These are phyloP conservation scores for Agonum fuliginosum DNA, from an alignment of 2,888 invertebrate species.

Conservation along the genomic window DNA sequence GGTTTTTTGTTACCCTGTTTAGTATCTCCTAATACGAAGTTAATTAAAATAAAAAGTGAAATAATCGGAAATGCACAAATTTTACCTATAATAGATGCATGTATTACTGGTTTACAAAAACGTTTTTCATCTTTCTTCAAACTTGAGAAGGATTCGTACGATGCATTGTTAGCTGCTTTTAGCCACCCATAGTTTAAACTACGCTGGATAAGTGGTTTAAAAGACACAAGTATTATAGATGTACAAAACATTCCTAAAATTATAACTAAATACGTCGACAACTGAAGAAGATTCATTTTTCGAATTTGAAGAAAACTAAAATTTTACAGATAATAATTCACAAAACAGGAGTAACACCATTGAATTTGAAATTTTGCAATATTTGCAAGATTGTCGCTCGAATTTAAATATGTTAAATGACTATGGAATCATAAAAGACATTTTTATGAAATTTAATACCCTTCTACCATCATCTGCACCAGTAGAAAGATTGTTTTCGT, in stretches of 20 bases:
- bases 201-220: background rate
- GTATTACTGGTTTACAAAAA: too few species aligned
- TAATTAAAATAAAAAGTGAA: too few species aligned
- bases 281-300: background rate
- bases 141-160: background rate
- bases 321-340: too few species aligned
- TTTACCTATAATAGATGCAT: too few species aligned
- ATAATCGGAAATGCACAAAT: too few species aligned
- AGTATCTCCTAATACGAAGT: background rate
- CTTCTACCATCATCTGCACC: too few species aligned
- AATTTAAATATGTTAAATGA: background rate
- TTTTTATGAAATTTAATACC: conserved; percentile 9
- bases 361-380: background rate
- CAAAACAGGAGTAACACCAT: background rate
- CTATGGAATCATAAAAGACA: background rate
- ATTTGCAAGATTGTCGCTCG: background rate
- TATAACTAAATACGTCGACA: conserved; percentile 3
- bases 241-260: too few species aligned
- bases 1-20: background rate
- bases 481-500: too few species aligned
- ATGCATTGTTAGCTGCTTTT: background rate
- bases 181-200: background rate
- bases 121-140: background rate
- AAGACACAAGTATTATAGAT: too few species aligned
- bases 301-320: too few species aligned